phyloP scores from a whole-genome alignment of 1,140 invertebrate genomes.

The Zophobas atratus region DNA sequence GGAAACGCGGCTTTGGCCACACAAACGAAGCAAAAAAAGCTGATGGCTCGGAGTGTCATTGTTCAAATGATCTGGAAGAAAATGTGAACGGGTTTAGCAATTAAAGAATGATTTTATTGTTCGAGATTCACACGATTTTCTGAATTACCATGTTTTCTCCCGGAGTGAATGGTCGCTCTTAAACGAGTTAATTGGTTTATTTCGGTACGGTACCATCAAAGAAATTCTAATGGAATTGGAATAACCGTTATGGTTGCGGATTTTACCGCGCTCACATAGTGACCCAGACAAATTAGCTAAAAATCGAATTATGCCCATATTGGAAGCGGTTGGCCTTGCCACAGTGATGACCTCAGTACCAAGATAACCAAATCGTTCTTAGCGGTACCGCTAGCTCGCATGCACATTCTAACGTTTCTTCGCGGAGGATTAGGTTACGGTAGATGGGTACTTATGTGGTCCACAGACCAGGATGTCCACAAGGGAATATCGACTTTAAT shows the following conservation, averaged over 20 bases:
- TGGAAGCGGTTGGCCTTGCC: slow-evolving; percentile 39
- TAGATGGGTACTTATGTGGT: too few species aligned
- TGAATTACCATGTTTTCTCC: slow-evolving; percentile 36
- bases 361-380: slow-evolving; percentile 33
- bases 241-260: slow-evolving; percentile 24
- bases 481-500: too few species aligned
- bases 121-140: slow-evolving; percentile 22
- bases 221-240: slow-evolving; percentile 23
- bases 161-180: slow-evolving; percentile 5
- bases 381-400: slow-evolving; percentile 37
- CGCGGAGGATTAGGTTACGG: background rate
- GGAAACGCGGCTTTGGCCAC: slow-evolving; percentile 54
- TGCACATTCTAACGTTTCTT: slow-evolving; percentile 33
- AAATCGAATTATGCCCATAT: slow-evolving; percentile 30
- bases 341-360: slow-evolving; percentile 43
- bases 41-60: slow-evolving; percentile 24
- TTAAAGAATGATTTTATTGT: slow-evolving; percentile 5
- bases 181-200: slow-evolving; percentile 24
- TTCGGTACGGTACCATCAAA: slow-evolving; percentile 8
- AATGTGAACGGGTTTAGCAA: slow-evolving; percentile 1
- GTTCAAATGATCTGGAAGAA: slow-evolving; percentile 30
- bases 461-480: too few species aligned
- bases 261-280: slow-evolving; percentile 25
- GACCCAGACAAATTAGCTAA: slow-evolving; percentile 31
- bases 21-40: slow-evolving; percentile 7